Base-by-base conservation (phyloP, 1,140 invertebrate genomes). In the Heliothis virescens region DNA sequence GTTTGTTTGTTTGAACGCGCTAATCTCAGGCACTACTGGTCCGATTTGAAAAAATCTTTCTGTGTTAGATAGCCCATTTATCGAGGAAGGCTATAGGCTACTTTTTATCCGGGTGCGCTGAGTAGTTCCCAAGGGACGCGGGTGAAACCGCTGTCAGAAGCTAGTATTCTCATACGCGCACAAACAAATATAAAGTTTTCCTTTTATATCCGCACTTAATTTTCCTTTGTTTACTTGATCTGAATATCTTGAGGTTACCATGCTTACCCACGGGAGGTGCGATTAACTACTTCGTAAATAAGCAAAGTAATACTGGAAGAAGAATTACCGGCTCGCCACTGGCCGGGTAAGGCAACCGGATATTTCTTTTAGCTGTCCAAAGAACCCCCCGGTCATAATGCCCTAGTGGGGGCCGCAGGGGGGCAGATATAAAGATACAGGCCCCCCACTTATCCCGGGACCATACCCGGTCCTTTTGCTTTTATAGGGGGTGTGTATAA, bases 401-500 rank as follows among this genome's bases (percentile, higher is more conserved):
- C 89, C 90, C 91, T 89, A 87, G 85, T 83, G 86, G 90, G 87
- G 90, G 87, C 76, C 65, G 79, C 50, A 80, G 89, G 90, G 90
- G 85, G 89, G 89, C 86, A 92, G 91, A 92, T 94, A 93, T 94
- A 94, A 94, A 94, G 91, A 94, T 93, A 92, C 94, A 94, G 94
- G 85, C 92, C 91, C 81, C 94, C 93, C 94, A 93, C 92, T 94
- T 94, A 94, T 94, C 91, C 92, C 90, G 86, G 87, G 91, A 91
- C 91, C 90, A 93, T 92, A 92, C 90, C 91, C 92, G 91, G 93
- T 94, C 93, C 91, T 94, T 94, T 95, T 92, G 92, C 94, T 94
- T 95, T 95, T 95, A 95, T 95, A 93, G 93, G 92, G 94, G 95
- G 94, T 94, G 91, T 93, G 90, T 94, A 92, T 94, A 94, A 94